These are phyloP conservation scores for Troilus luridus DNA, from an alignment of 2,888 invertebrate genomes.

Conservation along the genomic window DNA sequence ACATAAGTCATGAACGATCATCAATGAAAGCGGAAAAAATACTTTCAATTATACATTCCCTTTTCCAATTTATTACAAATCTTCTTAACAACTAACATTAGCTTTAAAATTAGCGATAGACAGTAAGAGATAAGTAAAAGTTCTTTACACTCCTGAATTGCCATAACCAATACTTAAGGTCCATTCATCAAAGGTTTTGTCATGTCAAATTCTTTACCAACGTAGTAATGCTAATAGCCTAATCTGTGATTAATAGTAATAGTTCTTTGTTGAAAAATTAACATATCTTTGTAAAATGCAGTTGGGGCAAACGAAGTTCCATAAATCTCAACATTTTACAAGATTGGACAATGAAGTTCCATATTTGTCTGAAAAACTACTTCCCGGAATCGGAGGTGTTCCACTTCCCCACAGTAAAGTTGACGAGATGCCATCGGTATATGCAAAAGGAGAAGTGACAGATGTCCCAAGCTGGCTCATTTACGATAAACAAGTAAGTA, in stretches of 20 bases:
- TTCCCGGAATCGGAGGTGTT: slow-evolving; percentile 75
- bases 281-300: slow-evolving; percentile 67
- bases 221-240: too few relatives aligned
- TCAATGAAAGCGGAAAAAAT: too few relatives aligned
- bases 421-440: slow-evolving; percentile 78
- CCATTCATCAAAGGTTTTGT: too few relatives aligned
- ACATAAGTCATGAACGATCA: too few relatives aligned
- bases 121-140: too few relatives aligned
- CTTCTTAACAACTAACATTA: too few relatives aligned
- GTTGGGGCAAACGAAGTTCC: slow-evolving; percentile 77
- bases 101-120: too few relatives aligned
- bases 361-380: slow-evolving; percentile 76
- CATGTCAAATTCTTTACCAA: too few relatives aligned
- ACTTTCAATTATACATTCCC: too few relatives aligned
- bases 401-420: slow-evolving; percentile 71
- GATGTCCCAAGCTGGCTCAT: slow-evolving; percentile 88
- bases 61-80: too few relatives aligned
- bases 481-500: slow-evolving; percentile 85
- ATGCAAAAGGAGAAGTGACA: slow-evolving; percentile 81
- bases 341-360: slow-evolving; percentile 74
- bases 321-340: slow-evolving; percentile 76
- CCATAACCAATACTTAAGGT: too few relatives aligned
- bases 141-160: too few relatives aligned
- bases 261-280: not conserved
- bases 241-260: not conserved